Base-by-base conservation (phyloP, 2,797 vertebrate species). In the Hafferia zeledoni region DNA sequence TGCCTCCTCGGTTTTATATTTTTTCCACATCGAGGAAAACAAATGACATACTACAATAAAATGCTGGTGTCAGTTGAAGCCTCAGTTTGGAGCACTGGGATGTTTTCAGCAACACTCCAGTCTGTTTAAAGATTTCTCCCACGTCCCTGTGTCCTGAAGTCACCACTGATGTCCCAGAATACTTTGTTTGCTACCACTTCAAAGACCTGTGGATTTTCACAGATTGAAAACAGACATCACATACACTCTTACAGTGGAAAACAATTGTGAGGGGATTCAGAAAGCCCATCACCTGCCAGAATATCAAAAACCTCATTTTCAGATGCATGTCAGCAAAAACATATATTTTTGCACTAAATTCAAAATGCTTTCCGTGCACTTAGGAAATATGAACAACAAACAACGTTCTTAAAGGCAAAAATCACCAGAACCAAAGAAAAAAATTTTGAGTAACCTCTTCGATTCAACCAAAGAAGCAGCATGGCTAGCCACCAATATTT, bases 91-190 rank as follows among this genome's bases (percentile, higher is more conserved):
- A 47, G 39, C 27, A 53, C 28, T 16, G 12, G 6, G 11, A 23
- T 60, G 11, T 25, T 72, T 57, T 61, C 87, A 91, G 64, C 33
- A 90, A 43, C 90, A 52, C 23, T 82, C 44, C 18, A n/a, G 31
- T 22, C 27, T 91, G 19, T 59, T 78, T 83, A 65, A 72, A 68
- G 46, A 60, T 46, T 57, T 64, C n/a, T 22, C 15, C 27, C 13
- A 23, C 2, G 1, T 43, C 41, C 11, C 46, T 0, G 0, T 41
- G 31, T 81, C 59, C 92, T 57, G n/a, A 75, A 57, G 39, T 75
- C 61, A 70, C 43, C 7, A 5, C 49, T 28, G 17, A 71, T 13
- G 17, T 57, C 72, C 41, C 59, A 53, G 31, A 81, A 69, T 23
- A 50, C 7, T 60, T 81, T 19, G 15, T 30, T 44, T 10, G 5